A percentile compares a stretch with the other conserved stretches of the same genome.
Evolutionary conservation across 1,140 invertebrate species (phyloP).

Genomic region (Chrysopa pallens): DNA sequence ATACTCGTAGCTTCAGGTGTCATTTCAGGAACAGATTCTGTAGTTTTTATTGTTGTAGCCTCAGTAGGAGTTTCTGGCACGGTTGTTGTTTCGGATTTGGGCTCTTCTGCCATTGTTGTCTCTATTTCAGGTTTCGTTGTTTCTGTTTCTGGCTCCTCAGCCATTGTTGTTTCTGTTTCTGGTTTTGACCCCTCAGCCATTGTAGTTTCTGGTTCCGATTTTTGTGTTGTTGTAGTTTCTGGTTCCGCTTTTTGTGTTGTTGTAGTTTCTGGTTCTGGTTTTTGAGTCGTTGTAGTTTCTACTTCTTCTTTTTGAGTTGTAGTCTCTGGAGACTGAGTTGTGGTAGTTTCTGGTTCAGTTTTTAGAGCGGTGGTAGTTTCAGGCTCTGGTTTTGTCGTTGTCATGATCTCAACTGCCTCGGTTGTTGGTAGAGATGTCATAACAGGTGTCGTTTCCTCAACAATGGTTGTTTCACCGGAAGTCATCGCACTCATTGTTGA

Average conservation of each 20-base stretch:
- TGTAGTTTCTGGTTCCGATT: neutral
- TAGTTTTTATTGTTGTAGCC: slow-evolving; percentile 1
- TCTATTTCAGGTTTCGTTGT: neutral
- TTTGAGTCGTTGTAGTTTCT: neutral
- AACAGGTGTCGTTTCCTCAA: neutral
- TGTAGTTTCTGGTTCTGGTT: neutral
- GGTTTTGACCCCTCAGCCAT: neutral
- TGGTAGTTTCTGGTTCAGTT: neutral
- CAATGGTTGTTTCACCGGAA: neutral
- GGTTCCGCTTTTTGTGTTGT: neutral
- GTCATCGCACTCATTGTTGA: no score
- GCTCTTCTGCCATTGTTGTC: neutral
- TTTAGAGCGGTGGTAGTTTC: neutral
- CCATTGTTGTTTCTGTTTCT: neutral
- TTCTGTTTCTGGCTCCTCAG: neutral
- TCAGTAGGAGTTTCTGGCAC: neutral
- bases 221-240: neutral
- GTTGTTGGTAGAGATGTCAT: neutral
- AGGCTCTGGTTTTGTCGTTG: neutral
- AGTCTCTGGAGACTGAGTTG: neutral
- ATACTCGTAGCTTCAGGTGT: neutral
- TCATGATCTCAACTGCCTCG: neutral
- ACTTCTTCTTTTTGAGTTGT: neutral
- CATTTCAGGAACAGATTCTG: neutral
- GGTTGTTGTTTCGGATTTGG: neutral